phyloP scores from a whole-genome alignment of 2,797 vertebrate genomes.

The Galago senegalensis region DNA sequence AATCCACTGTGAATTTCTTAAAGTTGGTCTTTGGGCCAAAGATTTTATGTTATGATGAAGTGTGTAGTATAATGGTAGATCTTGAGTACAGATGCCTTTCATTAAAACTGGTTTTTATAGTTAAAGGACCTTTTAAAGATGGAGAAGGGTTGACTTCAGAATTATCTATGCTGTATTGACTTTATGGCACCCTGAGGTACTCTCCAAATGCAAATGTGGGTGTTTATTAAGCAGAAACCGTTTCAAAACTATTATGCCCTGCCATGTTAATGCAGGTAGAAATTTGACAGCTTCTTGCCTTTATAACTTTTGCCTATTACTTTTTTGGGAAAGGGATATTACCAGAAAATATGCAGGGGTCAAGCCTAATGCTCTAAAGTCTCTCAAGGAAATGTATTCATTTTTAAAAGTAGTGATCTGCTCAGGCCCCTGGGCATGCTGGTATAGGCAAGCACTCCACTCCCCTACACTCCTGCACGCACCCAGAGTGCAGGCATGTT shows the following conservation, averaged over 20 bases:
- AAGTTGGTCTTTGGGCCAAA: conserved; percentile 75
- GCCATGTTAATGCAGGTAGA: conserved; percentile 75
- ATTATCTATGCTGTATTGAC: conserved; percentile 80
- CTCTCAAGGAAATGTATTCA: conserved; percentile 40
- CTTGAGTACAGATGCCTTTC: conserved; percentile 82
- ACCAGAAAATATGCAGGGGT: conserved; percentile 39
- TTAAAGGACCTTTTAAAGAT: conserved; percentile 80
- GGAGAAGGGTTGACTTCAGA: conserved; percentile 77
- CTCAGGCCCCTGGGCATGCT: neutral
- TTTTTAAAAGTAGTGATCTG: conserved; percentile 50
- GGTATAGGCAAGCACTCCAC: neutral
- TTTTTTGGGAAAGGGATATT: conserved; percentile 12
- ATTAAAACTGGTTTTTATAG: conserved; percentile 84
- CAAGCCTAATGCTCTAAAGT: conserved; percentile 64
- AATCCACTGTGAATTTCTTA: conserved; percentile 73
- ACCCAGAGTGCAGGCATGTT: neutral
- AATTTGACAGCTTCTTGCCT: conserved; percentile 72
- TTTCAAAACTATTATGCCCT: conserved; percentile 79
- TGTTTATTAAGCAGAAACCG: conserved; percentile 82
- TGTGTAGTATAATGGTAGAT: conserved; percentile 78
- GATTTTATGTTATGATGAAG: conserved; percentile 78
- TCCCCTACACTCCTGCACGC: neutral
- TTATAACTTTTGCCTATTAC: conserved; percentile 64
- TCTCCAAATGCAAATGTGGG: conserved; percentile 84
- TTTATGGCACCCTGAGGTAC: conserved; percentile 81